phyloP scores from a whole-genome alignment of 2,113 vertebrate genomes.

The Saccopteryx leptura region DNA sequence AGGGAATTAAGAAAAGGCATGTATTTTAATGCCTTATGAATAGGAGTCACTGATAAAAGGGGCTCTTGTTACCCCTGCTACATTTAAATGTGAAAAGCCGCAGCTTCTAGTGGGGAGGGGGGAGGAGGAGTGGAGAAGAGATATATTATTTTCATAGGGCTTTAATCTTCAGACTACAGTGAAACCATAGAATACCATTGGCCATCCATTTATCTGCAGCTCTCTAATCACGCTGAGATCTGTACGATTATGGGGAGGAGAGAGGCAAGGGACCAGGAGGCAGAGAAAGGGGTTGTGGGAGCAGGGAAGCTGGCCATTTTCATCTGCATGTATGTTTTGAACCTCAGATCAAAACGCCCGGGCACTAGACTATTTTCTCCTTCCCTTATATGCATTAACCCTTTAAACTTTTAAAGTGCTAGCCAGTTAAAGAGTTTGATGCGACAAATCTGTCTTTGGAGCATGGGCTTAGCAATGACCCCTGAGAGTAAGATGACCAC shows the following conservation, averaged over 20 bases:
- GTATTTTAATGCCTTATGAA: slow-evolving; percentile 87
- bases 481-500: slow-evolving; percentile 51
- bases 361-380: neutral
- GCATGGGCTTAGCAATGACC: slow-evolving; percentile 36
- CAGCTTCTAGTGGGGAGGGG: slow-evolving; percentile 78
- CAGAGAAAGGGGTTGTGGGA: slow-evolving; percentile 27
- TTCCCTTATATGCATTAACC: slow-evolving; percentile 46
- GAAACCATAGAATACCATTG: slow-evolving; percentile 80
- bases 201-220: slow-evolving; percentile 72
- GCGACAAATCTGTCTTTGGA: neutral
- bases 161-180: slow-evolving; percentile 84
- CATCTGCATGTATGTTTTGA: slow-evolving; percentile 80
- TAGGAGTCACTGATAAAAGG: slow-evolving; percentile 86
- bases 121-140: slow-evolving; percentile 66
- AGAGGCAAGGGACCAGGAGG: slow-evolving; percentile 27
- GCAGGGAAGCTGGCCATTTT: slow-evolving; percentile 60
- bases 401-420: slow-evolving; percentile 55
- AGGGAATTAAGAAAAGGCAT: slow-evolving; percentile 83
- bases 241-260: slow-evolving; percentile 73
- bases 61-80: slow-evolving; percentile 80
- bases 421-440: slow-evolving; percentile 14
- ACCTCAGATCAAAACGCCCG: slow-evolving; percentile 71
- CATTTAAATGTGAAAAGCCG: slow-evolving; percentile 88
- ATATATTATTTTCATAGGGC: slow-evolving; percentile 80
- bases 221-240: slow-evolving; percentile 82